phyloP scores from a whole-genome alignment of 2,888 invertebrate species.

The Sepiola atlantica region DNA sequence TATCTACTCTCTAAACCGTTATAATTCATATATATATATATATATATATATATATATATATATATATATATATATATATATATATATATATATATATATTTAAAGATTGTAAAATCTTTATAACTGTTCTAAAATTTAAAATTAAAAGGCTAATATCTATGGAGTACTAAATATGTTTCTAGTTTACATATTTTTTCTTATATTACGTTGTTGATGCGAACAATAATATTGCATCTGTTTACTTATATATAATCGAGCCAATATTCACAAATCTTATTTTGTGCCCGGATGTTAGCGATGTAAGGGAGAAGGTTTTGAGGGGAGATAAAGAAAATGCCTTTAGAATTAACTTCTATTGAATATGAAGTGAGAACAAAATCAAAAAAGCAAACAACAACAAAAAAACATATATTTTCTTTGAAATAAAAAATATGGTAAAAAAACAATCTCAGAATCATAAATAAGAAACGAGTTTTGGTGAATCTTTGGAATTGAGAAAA shows the following conservation, averaged over 20 bases:
- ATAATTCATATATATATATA: neutral
- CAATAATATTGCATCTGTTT: neutral
- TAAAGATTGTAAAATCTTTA: neutral
- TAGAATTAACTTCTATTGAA: neutral
- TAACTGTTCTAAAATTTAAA: neutral
- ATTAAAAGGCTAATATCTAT: neutral
- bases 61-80: neutral
- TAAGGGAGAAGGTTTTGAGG: neutral
- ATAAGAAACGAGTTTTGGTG: neutral
- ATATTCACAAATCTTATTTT: neutral
- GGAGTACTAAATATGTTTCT: too few relatives aligned
- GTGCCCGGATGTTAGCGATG: neutral
- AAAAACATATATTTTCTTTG: neutral
- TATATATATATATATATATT: neutral
- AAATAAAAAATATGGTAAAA: neutral
- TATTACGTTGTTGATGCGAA: neutral
- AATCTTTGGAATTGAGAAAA: neutral
- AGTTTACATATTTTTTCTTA: neutral
- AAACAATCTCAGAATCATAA: neutral
- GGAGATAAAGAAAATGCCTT: neutral
- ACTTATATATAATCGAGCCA: neutral
- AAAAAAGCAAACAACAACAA: neutral
- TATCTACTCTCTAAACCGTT: too few relatives aligned
- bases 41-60: neutral
- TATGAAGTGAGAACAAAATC: neutral